Conservation (phyloP, 1,140 invertebrate species). For the Plectus sambesii region DNA sequence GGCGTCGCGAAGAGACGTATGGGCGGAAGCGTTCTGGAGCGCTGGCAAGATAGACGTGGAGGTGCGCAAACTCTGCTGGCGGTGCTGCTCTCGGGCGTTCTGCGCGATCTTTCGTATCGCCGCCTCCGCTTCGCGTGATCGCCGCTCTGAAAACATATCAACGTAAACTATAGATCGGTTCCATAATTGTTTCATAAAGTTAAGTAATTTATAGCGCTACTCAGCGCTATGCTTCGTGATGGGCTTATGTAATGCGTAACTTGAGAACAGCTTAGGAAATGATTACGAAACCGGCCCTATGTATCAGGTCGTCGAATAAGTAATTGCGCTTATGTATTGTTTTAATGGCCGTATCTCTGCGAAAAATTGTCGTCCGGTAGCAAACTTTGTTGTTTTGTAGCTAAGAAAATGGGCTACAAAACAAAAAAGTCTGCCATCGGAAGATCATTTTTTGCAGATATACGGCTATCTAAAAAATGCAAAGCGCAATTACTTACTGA, state of each 20-base stretch:
- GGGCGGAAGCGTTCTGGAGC: slow-evolving; percentile 27
- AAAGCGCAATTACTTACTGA: too few species aligned
- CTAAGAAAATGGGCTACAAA: too few species aligned
- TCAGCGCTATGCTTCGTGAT: not conserved
- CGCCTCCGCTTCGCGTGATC: slow-evolving; percentile 62
- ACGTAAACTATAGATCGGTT: not conserved
- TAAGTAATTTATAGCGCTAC: too few species aligned
- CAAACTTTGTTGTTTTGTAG: too few species aligned
- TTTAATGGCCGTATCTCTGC: too few species aligned
- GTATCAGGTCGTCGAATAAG: not conserved
- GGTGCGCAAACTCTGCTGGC: slow-evolving; percentile 47
- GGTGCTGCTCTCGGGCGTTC: slow-evolving; percentile 60
- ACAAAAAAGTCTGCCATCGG: too few species aligned
- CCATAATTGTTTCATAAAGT: too few species aligned
- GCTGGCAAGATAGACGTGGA: slow-evolving; percentile 42
- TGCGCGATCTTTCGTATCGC: slow-evolving; percentile 61
- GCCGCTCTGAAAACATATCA: slow-evolving; percentile 46
- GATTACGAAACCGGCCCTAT: not conserved
- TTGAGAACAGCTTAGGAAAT: not conserved
- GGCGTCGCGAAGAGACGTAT: slow-evolving; percentile 26
- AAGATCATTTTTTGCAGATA: too few species aligned
- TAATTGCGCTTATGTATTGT: too few species aligned
- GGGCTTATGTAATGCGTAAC: too few species aligned
- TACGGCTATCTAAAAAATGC: too few species aligned
- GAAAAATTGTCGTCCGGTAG: too few species aligned